A percentile compares a stretch with the other conserved stretches of the same genome.
Evolutionary conservation across 2,888 invertebrate species (phyloP).

Genomic region (Drosophila maculinotata): DNA sequence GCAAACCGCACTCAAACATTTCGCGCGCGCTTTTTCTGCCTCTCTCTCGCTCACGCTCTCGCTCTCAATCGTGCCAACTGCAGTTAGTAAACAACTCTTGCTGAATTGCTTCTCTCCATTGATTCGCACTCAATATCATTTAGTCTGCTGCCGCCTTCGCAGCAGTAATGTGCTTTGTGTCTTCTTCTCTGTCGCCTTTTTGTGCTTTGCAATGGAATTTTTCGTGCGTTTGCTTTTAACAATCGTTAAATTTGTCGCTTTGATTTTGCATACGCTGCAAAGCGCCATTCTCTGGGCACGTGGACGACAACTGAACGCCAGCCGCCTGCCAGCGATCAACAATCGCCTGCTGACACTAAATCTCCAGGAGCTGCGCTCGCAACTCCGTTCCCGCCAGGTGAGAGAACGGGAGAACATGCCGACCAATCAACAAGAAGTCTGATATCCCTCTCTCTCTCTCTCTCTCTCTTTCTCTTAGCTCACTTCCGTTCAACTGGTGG

Average conservation of each 20-base stretch:
- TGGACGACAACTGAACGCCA: not conserved
- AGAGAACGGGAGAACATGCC: slow-evolving; percentile 36
- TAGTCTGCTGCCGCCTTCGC: slow-evolving; percentile 17
- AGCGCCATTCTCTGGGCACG: not conserved
- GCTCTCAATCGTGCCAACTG: not conserved
- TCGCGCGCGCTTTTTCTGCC: not conserved
- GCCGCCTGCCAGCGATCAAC: slow-evolving; percentile 58
- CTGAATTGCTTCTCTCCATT: not conserved
- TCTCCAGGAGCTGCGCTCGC: slow-evolving; percentile 59
- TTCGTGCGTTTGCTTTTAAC: slow-evolving; percentile 65
- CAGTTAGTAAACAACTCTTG: slow-evolving; percentile 1
- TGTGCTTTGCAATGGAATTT: slow-evolving; percentile 68
- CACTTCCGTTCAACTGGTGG: slow-evolving; percentile 87
- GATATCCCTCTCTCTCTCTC: not conserved
- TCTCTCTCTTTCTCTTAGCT: no score
- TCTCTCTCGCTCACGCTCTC: not conserved
- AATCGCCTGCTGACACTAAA: slow-evolving; percentile 62
- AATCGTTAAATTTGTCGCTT: slow-evolving; percentile 46
- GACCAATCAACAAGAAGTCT: not conserved
- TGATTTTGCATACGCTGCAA: slow-evolving; percentile 31
- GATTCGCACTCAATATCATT: slow-evolving; percentile 4
- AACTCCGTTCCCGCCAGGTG: slow-evolving; percentile 71
- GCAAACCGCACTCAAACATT: not conserved
- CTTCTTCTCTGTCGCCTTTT: not conserved
- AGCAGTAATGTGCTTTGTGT: not conserved